Evolutionary conservation across 2,888 invertebrate species (phyloP).

Genomic region (Drosophila neoperkinsi): DNA sequence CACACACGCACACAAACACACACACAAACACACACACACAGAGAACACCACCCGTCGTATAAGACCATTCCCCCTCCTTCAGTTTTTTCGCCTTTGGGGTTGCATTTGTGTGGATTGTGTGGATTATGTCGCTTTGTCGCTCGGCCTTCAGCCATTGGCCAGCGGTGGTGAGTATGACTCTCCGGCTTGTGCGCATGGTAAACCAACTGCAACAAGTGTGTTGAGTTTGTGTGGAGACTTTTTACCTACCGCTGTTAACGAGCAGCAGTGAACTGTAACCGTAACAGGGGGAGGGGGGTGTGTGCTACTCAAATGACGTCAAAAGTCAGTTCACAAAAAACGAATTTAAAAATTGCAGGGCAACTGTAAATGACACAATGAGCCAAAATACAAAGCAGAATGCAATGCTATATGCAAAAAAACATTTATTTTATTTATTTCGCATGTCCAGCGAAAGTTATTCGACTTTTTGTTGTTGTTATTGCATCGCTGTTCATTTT

Average conservation of each 20-base stretch:
- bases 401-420: constrained; percentile 40
- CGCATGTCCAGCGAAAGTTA: background rate
- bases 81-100: constrained; percentile 27
- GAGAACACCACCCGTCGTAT: constrained; percentile 41
- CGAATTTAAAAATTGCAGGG: constrained; percentile 65
- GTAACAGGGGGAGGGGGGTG: background rate
- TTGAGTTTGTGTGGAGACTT: constrained; percentile 59
- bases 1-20: background rate
- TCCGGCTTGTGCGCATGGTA: constrained; percentile 59
- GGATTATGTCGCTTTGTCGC: constrained; percentile 76
- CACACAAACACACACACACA: background rate
- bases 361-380: constrained; percentile 49
- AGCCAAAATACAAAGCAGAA: background rate
- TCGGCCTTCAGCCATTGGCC: constrained; percentile 66
- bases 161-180: constrained; percentile 57
- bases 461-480: constrained; percentile 14
- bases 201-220: constrained; percentile 69
- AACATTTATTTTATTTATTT: background rate
- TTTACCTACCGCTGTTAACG: constrained; percentile 7
- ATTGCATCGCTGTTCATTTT: constrained; percentile 60
- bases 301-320: constrained; percentile 32
- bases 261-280: constrained; percentile 8
- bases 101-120: constrained; percentile 57
- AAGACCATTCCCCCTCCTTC: constrained; percentile 36
- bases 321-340: constrained; percentile 60